Percentiles rank a stretch among this genome's conserved stretches.
Conservation (phyloP, 1,140 invertebrate genomes). For the Ridgeia piscesae region DNA sequence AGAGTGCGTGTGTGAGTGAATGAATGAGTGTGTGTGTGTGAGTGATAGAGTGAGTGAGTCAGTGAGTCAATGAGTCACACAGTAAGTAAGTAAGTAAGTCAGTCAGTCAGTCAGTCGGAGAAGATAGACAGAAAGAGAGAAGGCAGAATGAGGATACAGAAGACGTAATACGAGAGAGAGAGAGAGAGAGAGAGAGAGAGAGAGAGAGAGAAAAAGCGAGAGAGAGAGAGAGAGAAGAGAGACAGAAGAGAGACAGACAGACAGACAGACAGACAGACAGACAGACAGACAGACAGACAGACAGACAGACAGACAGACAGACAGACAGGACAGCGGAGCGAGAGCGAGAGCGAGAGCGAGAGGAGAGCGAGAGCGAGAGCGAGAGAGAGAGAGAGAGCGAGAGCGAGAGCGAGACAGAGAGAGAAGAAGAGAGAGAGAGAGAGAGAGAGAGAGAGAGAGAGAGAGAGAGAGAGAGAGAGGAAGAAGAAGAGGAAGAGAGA, state of each 20-base stretch:
- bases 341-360: too few relatives aligned
- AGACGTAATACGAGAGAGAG: too few relatives aligned
- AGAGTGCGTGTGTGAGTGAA: too few relatives aligned
- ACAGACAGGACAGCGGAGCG: not conserved
- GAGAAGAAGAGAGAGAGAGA: constrained; percentile 1
- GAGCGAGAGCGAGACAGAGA: not conserved
- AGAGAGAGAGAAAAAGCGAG: not conserved
- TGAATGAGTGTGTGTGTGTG: too few relatives aligned
- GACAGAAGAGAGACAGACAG: not conserved
- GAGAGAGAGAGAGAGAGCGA: not conserved
- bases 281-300: not conserved
- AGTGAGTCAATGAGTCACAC: too few relatives aligned
- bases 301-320: not conserved
- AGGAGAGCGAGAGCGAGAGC: too few relatives aligned
- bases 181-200: too few relatives aligned
- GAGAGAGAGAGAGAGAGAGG: not conserved
- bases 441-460: not conserved
- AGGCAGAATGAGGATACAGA: too few relatives aligned
- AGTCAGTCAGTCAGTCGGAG: too few relatives aligned
- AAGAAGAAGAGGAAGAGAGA: not conserved
- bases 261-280: not conserved
- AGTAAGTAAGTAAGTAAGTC: too few relatives aligned
- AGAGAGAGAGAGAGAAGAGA: constrained; percentile 1
- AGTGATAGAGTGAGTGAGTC: too few relatives aligned
- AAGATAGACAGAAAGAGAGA: too few relatives aligned